Conservation (phyloP, 2,888 invertebrate species). For the Ormyrus thymus region DNA sequence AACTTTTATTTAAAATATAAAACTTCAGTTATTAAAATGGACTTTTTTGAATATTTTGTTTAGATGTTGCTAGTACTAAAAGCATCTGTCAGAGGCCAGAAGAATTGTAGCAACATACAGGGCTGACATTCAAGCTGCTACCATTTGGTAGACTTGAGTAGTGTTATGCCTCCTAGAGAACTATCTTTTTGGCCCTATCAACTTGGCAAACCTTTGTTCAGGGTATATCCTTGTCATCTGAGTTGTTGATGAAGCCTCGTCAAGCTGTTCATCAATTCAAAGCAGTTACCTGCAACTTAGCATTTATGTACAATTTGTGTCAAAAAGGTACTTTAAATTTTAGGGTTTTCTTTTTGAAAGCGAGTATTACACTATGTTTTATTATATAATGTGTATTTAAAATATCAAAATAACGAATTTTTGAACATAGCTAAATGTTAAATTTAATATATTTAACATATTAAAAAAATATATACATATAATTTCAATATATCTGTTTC, state of each 20-base stretch:
- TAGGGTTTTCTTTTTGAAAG: neutral
- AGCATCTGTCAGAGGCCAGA: constrained; percentile 70
- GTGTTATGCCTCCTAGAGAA: constrained; percentile 73
- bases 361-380: no score
- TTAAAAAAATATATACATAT: no score
- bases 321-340: constrained; percentile 67
- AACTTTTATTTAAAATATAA: neutral
- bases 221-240: constrained; percentile 70
- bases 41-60: constrained; percentile 66
- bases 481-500: constrained; percentile 55
- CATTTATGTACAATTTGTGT: constrained; percentile 75
- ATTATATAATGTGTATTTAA: no score
- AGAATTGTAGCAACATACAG: constrained; percentile 68
- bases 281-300: constrained; percentile 73
- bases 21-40: constrained; percentile 54
- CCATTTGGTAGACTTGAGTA: constrained; percentile 72
- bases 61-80: constrained; percentile 73
- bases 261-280: constrained; percentile 71
- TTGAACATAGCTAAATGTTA: neutral
- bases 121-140: constrained; percentile 73
- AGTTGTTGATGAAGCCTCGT: constrained; percentile 73
- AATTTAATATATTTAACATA: neutral
- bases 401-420: neutral
- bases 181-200: constrained; percentile 69
- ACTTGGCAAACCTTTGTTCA: constrained; percentile 70